Evolutionary conservation across 2,797 vertebrate genomes (phyloP).

Genomic region (Syngnathus acus): DNA sequence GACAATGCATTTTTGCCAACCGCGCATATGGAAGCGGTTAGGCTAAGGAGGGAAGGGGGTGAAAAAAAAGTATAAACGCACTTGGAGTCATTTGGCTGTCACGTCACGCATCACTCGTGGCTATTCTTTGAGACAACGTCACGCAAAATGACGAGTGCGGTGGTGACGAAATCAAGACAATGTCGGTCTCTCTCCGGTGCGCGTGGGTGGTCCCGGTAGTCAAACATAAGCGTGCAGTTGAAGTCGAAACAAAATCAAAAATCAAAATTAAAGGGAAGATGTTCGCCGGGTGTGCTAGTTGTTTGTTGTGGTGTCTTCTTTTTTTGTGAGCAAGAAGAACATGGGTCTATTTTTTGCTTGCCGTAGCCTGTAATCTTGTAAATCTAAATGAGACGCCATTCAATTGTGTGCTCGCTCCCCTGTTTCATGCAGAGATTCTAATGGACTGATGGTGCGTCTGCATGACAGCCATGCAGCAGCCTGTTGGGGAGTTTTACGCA

Average conservation of each 20-base stretch:
- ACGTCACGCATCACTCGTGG: conserved; percentile 43
- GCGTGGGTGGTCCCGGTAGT: conserved; percentile 58
- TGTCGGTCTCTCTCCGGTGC: conserved; percentile 2
- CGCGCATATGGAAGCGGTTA: conserved; percentile 50
- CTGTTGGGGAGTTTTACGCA: background rate
- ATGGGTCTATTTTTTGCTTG: background rate
- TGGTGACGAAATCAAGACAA: conserved; percentile 32
- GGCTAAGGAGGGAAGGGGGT: conserved; percentile 14
- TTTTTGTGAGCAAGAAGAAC: conserved; percentile 14
- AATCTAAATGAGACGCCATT: background rate
- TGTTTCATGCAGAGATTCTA: background rate
- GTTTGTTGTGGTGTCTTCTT: conserved; percentile 29
- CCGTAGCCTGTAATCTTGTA: conserved; percentile 32
- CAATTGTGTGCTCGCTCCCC: background rate
- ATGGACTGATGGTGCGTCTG: background rate
- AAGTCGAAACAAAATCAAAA: background rate
- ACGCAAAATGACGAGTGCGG: conserved; percentile 41
- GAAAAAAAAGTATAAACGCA: background rate
- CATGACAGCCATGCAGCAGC: background rate
- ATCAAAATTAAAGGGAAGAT: conserved; percentile 34
- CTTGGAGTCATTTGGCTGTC: conserved; percentile 54
- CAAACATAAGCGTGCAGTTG: conserved; percentile 1
- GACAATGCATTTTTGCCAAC: conserved; percentile 6
- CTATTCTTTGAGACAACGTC: conserved; percentile 33
- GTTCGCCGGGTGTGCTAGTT: conserved; percentile 16